A percentile compares a stretch with the other conserved stretches of the same genome.
phyloP scores from a whole-genome alignment of 2,113 vertebrate species.

The Triplophysa dalaica region DNA sequence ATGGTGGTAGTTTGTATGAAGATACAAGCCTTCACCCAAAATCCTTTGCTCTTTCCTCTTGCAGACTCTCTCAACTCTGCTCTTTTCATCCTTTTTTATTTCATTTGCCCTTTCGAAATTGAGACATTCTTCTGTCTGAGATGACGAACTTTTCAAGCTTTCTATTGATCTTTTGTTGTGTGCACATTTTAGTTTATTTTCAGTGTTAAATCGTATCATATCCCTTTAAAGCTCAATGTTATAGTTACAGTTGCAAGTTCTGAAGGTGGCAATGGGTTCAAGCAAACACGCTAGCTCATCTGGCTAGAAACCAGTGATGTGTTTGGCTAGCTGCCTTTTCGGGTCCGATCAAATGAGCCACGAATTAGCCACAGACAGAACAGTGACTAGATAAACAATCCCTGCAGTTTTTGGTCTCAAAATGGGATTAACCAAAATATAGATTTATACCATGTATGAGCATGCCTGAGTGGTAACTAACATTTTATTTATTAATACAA shows the following conservation, averaged over 20 bases:
- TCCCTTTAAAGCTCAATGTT: neutral
- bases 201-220: neutral
- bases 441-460: constrained; percentile 49
- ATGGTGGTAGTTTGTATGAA: constrained; percentile 77
- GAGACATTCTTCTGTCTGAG: constrained; percentile 3
- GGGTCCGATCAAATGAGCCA: constrained; percentile 34
- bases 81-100: neutral
- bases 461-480: constrained; percentile 59
- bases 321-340: neutral
- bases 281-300: constrained; percentile 32
- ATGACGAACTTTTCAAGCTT: neutral
- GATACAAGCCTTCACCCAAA: constrained; percentile 57
- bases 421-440: constrained; percentile 48
- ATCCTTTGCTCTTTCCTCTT: neutral
- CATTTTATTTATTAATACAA: constrained; percentile 37
- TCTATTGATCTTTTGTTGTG: neutral
- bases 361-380: constrained; percentile 60
- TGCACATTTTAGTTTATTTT: neutral
- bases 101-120: neutral
- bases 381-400: neutral
- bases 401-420: neutral
- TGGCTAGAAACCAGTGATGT: neutral
- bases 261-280: constrained; percentile 51
- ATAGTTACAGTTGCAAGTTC: constrained; percentile 39
- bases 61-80: neutral